These are phyloP conservation scores for Phocides pigmalion DNA, from an alignment of 1,140 invertebrate genomes.

Conservation along the genomic window DNA sequence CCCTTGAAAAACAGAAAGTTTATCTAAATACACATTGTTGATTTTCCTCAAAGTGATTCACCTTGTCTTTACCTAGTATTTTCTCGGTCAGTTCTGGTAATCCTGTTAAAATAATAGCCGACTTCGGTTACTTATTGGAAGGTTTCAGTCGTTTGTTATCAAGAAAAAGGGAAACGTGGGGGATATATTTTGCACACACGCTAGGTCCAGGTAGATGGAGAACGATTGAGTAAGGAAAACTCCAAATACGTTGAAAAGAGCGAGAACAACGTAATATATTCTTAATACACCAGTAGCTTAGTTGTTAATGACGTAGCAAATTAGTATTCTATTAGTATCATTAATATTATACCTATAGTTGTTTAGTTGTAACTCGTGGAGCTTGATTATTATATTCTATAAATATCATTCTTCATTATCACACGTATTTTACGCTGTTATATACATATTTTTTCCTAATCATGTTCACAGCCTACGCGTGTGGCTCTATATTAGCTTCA, in stretches of 20 bases:
- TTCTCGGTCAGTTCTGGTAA: not conserved
- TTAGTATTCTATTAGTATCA: not conserved
- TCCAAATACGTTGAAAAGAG: not conserved
- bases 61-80: not conserved
- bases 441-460: not conserved
- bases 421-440: not conserved
- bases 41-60: constrained; percentile 26
- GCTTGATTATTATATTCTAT: not conserved
- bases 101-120: not conserved
- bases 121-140: constrained; percentile 8
- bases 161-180: constrained; percentile 5
- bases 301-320: constrained; percentile 2
- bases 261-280: constrained; percentile 7
- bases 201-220: not conserved
- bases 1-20: constrained; percentile 8
- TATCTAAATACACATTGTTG: constrained; percentile 4
- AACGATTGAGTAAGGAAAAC: not conserved
- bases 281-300: not conserved
- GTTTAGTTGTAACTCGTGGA: not conserved
- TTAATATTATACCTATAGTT: not conserved
- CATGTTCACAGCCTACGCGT: not conserved
- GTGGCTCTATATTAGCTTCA: constrained; percentile 9
- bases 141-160: not conserved
- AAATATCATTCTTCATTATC: constrained; percentile 1
- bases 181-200: constrained; percentile 8